Conservation (phyloP, 2,797 vertebrate genomes). For the Chrysolophus pictus region DNA sequence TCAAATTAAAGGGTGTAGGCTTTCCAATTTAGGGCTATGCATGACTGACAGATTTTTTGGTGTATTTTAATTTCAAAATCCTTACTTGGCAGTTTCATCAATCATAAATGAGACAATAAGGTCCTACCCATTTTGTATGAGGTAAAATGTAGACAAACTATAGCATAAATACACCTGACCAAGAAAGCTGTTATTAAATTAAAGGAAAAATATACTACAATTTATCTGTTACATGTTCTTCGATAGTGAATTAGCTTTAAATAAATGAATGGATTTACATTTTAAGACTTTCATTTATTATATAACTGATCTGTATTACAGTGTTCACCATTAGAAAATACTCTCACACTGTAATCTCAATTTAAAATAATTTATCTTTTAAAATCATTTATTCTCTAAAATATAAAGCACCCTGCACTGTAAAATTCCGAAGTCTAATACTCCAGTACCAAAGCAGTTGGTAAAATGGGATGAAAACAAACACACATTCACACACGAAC, state of each 20-base stretch:
- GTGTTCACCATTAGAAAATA: not conserved
- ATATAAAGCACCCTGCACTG: not conserved
- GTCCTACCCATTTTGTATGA: not conserved
- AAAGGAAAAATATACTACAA: not conserved
- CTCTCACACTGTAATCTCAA: not conserved
- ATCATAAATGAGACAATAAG: not conserved
- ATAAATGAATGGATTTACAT: not conserved
- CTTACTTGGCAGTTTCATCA: not conserved
- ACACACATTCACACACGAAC: not conserved
- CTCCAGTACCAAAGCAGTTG: conserved; percentile 37
- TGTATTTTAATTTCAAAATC: not conserved
- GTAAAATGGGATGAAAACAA: conserved; percentile 44
- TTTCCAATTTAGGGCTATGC: not conserved
- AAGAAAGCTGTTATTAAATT: not conserved
- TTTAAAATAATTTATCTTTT: not conserved
- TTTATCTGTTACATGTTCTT: not conserved
- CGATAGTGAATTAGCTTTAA: not conserved
- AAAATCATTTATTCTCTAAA: not conserved
- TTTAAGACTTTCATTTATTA: not conserved
- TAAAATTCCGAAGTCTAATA: not conserved
- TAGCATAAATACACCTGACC: not conserved
- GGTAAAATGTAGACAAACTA: not conserved
- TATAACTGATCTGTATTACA: not conserved
- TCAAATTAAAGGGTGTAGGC: not conserved
- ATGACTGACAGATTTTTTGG: fast-evolving